phyloP scores from a whole-genome alignment of 2,797 vertebrate species.

The Gobionotothen gibberifrons region DNA sequence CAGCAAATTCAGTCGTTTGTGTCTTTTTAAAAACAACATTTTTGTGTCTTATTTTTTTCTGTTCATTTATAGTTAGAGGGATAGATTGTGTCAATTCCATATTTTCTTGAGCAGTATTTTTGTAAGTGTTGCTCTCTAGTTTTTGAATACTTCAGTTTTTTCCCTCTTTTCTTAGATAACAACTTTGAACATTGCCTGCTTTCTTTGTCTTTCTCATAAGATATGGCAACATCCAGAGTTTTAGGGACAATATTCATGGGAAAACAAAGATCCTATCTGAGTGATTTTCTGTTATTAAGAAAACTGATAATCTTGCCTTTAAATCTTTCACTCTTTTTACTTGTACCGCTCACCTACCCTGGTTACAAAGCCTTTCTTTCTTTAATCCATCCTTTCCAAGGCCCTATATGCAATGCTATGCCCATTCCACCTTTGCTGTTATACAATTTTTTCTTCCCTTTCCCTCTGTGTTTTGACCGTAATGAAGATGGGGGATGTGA shows the following conservation, averaged over 20 bases:
- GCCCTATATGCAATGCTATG: neutral
- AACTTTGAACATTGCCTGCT: neutral
- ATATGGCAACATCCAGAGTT: neutral
- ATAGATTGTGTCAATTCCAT: neutral
- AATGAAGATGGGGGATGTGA: constrained; percentile 10
- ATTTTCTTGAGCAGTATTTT: neutral
- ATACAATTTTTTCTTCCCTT: neutral
- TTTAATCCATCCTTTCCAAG: neutral
- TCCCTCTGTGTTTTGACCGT: constrained; percentile 15
- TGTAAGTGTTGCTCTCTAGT: neutral
- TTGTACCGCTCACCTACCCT: neutral
- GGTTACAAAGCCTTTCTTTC: constrained; percentile 11
- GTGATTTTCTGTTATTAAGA: neutral
- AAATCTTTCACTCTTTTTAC: neutral
- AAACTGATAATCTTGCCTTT: neutral
- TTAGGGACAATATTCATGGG: neutral
- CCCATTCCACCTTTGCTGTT: constrained; percentile 8
- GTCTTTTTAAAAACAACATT: neutral
- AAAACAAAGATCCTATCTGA: neutral
- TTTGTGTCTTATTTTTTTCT: neutral
- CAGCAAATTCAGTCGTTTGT: constrained; percentile 5
- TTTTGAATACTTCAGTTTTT: neutral
- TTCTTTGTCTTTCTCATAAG: neutral
- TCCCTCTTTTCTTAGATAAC: neutral
- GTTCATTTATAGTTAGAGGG: neutral